Base-by-base conservation (phyloP, 1,140 invertebrate species). In the Arctopsyche grandis region DNA sequence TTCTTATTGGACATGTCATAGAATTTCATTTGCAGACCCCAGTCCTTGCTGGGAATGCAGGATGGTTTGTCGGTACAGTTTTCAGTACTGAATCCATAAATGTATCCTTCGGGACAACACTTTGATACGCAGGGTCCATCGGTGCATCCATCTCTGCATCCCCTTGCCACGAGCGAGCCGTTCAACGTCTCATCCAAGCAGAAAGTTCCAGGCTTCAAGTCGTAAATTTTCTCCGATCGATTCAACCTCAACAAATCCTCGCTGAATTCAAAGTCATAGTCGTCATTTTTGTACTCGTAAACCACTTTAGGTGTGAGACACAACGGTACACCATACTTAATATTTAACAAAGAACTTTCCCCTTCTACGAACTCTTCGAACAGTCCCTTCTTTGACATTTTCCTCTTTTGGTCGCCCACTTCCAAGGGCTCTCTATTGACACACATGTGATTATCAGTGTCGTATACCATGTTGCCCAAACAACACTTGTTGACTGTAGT, bases 21-120 rank as follows among this genome's bases (percentile, higher is more conserved):
- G 66, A 78, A 83, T 3, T 44, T 14, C 0, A 80, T 60, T 16
- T 56, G 29, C 12, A 81, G 69, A 9, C 80, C 80, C 26, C 43
- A 71, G 12, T 78, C 46, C 0, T 48, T 75, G 9, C 12, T 26
- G 56, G 29, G 46, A 9, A 16, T 46, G 10, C 19, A 52, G 21
- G 56, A 58, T 56, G 29, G 60, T 74, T 10, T 46, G 66, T 14
- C 79, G 63, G 7, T 44, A 29, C 48, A 63, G 85, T 10, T 78
- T 81, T 26, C 77, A 78, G 10, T 84, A 81, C 29, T 82, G 80
- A 75, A 82, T 86, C 79, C 87, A 84, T 56, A 76, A 10, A 66
- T 44, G n/a, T 86, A 71, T 56, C 87, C 87, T n/a, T 85, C 83
- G 7, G 85, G 86, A 83, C 88, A 89, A 70, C 88, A 89, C 78